phyloP scores from a whole-genome alignment of 2,113 vertebrate genomes.

The Pipra filicauda region DNA sequence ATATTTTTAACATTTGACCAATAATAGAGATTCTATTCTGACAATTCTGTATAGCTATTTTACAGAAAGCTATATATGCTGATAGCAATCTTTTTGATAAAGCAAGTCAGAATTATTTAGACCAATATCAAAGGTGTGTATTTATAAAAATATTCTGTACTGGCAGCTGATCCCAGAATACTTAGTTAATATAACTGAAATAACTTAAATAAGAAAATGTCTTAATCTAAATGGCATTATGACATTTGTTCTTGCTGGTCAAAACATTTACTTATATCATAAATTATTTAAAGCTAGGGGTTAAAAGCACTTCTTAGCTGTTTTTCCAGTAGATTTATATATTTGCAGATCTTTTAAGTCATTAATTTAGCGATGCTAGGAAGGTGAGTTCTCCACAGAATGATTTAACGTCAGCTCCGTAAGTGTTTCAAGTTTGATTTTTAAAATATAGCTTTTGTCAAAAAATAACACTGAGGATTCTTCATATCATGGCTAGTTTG shows the following conservation, averaged over 20 bases:
- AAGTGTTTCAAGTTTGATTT: not conserved
- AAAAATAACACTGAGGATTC: not conserved
- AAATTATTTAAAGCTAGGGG: not conserved
- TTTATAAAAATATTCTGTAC: not conserved
- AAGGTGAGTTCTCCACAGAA: not conserved
- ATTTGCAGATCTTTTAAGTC: not conserved
- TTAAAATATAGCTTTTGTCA: not conserved
- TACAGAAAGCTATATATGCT: not conserved
- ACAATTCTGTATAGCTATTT: slow-evolving; percentile 9
- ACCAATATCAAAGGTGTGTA: not conserved
- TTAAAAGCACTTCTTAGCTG: not conserved
- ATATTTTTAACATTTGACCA: slow-evolving; percentile 53
- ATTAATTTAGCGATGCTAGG: not conserved
- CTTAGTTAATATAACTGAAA: not conserved
- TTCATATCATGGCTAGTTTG: not conserved
- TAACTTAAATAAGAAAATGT: not conserved
- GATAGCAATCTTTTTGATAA: not conserved
- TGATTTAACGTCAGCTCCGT: not conserved
- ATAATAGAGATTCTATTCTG: not conserved
- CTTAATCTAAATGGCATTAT: not conserved
- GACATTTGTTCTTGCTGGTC: not conserved
- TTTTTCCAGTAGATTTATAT: not conserved
- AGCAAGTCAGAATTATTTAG: not conserved
- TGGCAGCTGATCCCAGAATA: not conserved
- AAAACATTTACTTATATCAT: not conserved